Evolutionary conservation across 2,113 vertebrate genomes (phyloP).

Genomic region (Ciconia maguari): DNA sequence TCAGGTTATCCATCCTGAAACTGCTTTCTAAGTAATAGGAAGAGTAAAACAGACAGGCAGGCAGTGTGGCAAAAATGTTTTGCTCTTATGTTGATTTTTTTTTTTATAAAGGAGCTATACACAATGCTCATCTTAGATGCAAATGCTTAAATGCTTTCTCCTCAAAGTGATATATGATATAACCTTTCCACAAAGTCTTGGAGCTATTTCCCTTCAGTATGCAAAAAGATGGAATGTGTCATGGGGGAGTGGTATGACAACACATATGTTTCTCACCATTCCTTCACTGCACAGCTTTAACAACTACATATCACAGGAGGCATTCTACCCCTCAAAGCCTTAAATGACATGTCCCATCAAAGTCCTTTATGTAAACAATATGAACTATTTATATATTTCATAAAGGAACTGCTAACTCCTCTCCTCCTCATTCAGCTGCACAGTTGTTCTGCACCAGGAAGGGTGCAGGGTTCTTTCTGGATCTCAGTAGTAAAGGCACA

Average conservation of each 20-base stretch:
- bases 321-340: not conserved
- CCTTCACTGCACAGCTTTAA: not conserved
- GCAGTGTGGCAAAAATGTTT: not conserved
- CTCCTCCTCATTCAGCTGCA: not conserved
- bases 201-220: not conserved
- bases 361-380: conserved; percentile 3
- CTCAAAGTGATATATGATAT: not conserved
- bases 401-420: not conserved
- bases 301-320: not conserved
- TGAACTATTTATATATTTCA: not conserved
- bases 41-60: not conserved
- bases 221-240: conserved; percentile 16
- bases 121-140: not conserved
- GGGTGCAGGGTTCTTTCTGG: fast-evolving
- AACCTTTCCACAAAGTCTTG: not conserved
- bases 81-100: not conserved
- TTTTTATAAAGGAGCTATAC: not conserved
- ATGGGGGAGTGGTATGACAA: conserved; percentile 22
- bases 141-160: not conserved
- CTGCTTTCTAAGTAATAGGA: not conserved
- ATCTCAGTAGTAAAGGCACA: not conserved
- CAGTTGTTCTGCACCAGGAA: not conserved
- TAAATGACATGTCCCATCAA: not conserved
- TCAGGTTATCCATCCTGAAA: not conserved
- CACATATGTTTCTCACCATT: conserved; percentile 43